phyloP scores from a whole-genome alignment of 1,140 invertebrate species.

The Geopemphigus sp. region DNA sequence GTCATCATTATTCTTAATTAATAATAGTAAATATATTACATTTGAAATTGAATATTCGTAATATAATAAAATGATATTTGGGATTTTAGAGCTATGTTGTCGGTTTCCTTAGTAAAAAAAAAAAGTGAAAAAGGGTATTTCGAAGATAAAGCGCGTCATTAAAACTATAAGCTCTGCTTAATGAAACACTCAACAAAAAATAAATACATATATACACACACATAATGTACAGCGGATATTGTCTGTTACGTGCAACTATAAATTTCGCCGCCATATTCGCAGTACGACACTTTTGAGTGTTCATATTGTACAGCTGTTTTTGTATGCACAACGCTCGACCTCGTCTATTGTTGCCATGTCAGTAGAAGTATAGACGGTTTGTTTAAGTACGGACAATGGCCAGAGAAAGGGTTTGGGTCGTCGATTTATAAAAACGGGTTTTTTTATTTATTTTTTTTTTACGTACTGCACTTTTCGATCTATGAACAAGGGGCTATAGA shows the following conservation, averaged over 20 bases:
- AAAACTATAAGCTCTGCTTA: conserved; percentile 26
- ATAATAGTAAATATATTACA: too few species aligned
- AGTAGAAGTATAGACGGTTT: conserved; percentile 45
- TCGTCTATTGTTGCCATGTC: conserved; percentile 48
- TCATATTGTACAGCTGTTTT: conserved; percentile 48
- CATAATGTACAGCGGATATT: conserved; percentile 27
- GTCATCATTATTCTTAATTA: too few species aligned
- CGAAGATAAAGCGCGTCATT: conserved; percentile 33
- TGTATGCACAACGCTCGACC: conserved; percentile 47
- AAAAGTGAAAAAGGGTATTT: conserved; percentile 1
- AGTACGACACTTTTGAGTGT: conserved; percentile 44
- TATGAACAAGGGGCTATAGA: background rate
- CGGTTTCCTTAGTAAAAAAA: background rate
- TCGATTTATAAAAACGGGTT: conserved; percentile 39
- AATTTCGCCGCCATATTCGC: conserved; percentile 34
- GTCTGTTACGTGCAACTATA: conserved; percentile 24
- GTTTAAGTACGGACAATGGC: conserved; percentile 47
- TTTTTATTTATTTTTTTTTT: conserved; percentile 15
- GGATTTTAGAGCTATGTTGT: too few species aligned
- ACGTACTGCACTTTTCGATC: conserved; percentile 20
- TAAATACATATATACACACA: background rate
- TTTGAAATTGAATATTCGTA: too few species aligned
- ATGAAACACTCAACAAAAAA: conserved; percentile 38
- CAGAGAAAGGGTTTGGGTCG: conserved; percentile 28
- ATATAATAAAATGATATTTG: too few species aligned